A percentile compares a stretch with the other conserved stretches of the same genome.
phyloP scores from a whole-genome alignment of 2,888 invertebrate genomes.

The Tenthredo amoena region DNA sequence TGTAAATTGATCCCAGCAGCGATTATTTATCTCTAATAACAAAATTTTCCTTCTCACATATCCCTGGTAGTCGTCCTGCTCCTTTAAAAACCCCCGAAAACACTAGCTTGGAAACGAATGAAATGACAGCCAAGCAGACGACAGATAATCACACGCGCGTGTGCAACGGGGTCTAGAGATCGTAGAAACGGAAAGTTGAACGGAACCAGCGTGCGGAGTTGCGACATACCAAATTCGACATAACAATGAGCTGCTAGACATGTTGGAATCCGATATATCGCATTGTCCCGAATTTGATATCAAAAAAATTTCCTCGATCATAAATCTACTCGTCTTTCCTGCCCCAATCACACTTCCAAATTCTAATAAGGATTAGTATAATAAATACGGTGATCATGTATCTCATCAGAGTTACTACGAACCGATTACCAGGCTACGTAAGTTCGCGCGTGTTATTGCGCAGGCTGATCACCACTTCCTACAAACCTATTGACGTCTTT shows the following conservation, averaged over 20 bases:
- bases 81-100: not conserved
- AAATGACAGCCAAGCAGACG: constrained; percentile 41
- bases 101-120: not conserved
- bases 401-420: not conserved
- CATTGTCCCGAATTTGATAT: not conserved
- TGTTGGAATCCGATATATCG: not conserved
- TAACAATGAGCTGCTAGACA: not conserved
- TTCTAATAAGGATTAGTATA: not conserved
- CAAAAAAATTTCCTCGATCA: not conserved
- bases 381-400: not conserved
- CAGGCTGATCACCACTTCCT: constrained; percentile 46
- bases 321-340: not conserved
- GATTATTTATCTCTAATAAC: not conserved
- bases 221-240: not conserved
- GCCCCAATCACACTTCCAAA: not conserved
- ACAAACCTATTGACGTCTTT: constrained; percentile 76
- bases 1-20: not conserved
- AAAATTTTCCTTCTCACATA: not conserved
- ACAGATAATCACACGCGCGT: constrained; percentile 34
- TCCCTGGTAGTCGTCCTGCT: not conserved
- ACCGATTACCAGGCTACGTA: not conserved
- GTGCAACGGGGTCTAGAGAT: constrained; percentile 10
- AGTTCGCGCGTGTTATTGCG: constrained; percentile 40
- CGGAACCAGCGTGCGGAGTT: not conserved
- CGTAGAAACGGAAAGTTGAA: not conserved